Conservation (phyloP, 2,797 vertebrate genomes). For the Pangasius mekongensis region DNA sequence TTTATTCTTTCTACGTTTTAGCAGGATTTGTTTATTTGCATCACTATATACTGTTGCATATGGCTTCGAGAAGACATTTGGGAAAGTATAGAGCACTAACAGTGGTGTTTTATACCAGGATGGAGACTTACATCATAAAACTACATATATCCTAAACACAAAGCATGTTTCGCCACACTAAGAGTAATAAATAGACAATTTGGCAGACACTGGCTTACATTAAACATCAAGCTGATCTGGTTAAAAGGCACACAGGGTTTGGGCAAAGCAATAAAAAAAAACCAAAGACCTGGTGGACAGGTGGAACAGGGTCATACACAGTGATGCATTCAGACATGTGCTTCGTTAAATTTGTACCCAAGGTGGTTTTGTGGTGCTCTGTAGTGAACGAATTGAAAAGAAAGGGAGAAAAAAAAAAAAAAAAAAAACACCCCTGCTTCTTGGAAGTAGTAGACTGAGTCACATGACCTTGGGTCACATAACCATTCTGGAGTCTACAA, state of each 20-base stretch:
- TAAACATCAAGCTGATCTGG: not conserved
- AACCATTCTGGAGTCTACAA: not conserved
- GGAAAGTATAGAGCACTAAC: not conserved
- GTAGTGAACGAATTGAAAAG: constrained; percentile 20
- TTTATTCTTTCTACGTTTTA: not conserved
- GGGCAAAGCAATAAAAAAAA: constrained; percentile 17
- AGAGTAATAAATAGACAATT: constrained; percentile 8
- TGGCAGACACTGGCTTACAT: not conserved
- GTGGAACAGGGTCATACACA: not conserved
- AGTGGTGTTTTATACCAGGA: not conserved
- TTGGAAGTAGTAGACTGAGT: constrained; percentile 21
- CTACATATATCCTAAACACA: not conserved
- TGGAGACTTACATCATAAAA: not conserved
- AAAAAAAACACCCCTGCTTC: constrained; percentile 13
- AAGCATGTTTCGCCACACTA: not conserved
- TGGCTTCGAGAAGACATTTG: constrained; percentile 3
- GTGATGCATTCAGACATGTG: not conserved
- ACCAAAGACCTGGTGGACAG: not conserved
- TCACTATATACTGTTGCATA: not conserved
- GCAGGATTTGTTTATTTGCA: not conserved
- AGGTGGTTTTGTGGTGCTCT: not conserved
- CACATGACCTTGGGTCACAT: constrained; percentile 30
- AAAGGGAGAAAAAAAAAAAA: not conserved
- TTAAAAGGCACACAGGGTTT: constrained; percentile 39
- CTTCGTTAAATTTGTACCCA: constrained; percentile 20